Base-by-base conservation (phyloP, 2,888 invertebrate genomes). In the Pollenia labialis region DNA sequence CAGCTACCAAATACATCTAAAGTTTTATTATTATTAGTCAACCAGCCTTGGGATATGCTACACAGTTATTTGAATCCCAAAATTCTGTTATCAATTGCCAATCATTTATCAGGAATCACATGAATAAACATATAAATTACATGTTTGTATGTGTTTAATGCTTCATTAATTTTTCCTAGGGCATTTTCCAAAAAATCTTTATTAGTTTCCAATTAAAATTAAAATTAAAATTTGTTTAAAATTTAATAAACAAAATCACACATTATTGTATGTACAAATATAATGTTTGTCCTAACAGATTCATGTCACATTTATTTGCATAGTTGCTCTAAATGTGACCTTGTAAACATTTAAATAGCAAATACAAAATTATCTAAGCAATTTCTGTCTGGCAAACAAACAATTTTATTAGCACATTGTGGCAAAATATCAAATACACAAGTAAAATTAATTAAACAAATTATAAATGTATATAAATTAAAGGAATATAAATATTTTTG, bases 391-490 rank as follows among this genome's bases (percentile, higher is more conserved):
- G 23, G 12, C 4, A 56, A 23, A 23, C 10, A 56, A 23, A 32
- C 32, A 14, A 40, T 14, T 32, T 8, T 32, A 68, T 32, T 23
- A 68, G 50, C 12, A 48, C 10, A 50, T 32, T 46, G 18, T 46
- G 16, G 46, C 56, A 56, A 11, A 23, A 58, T 40, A 58, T 11
- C n/a, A 50, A 10, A 54, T 1, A 54, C 16, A 54, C 16, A 42
- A 9, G 42, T 40, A 50, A 52, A 52, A 62, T 44, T 58, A 56
- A 46, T 79, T 52, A 52, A 77, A 52, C 18, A 66, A 56, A 68
- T 50, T 58, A 42, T 58, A 74, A 74, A 74, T 71, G 2, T 54
- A 18, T 32, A 14, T 11, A 48, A 81, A 64, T 81, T 64, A 46
- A 48, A 32, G 48, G 44, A 9, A 52, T 40, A 52, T 7, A 52